Conservation (phyloP, 2,888 invertebrate genomes). For the Amorpha juglandis region DNA sequence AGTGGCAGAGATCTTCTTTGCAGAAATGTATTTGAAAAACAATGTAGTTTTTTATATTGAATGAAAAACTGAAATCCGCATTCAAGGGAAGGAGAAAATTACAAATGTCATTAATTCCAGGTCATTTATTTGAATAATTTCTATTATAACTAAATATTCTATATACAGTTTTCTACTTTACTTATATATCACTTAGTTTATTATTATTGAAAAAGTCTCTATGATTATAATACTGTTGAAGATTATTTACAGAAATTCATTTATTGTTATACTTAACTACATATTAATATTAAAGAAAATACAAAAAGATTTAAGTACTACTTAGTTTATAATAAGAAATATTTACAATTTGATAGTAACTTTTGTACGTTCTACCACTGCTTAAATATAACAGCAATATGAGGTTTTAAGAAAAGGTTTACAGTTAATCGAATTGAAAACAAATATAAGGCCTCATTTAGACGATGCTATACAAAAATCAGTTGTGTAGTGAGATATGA, state of each 20-base stretch:
- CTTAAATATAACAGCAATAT: background rate
- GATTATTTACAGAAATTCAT: conserved; percentile 45
- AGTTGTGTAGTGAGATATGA: too few species aligned
- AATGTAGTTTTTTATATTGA: too few species aligned
- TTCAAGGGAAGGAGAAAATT: too few species aligned
- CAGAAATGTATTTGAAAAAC: too few species aligned
- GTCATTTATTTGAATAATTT: background rate
- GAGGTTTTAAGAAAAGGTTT: background rate
- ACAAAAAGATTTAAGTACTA: conserved; percentile 17
- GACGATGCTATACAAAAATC: background rate
- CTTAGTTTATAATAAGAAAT: conserved; percentile 7
- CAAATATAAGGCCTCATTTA: background rate
- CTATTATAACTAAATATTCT: conserved; percentile 4
- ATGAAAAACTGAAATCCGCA: too few species aligned
- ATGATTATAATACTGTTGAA: conserved; percentile 48
- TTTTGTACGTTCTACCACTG: too few species aligned
- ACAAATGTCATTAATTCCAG: conserved; percentile 7
- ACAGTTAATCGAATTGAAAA: conserved; percentile 9
- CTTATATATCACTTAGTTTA: conserved; percentile 26
- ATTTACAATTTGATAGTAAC: background rate
- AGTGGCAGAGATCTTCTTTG: too few species aligned
- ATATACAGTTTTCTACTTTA: conserved; percentile 30
- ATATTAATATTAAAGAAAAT: background rate
- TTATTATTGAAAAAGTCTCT: conserved; percentile 32
- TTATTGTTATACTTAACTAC: conserved; percentile 37